Percentiles rank a stretch among this genome's conserved stretches.
Evolutionary conservation across 2,113 vertebrate genomes (phyloP).

Genomic region (Potamarius usumacintae): DNA sequence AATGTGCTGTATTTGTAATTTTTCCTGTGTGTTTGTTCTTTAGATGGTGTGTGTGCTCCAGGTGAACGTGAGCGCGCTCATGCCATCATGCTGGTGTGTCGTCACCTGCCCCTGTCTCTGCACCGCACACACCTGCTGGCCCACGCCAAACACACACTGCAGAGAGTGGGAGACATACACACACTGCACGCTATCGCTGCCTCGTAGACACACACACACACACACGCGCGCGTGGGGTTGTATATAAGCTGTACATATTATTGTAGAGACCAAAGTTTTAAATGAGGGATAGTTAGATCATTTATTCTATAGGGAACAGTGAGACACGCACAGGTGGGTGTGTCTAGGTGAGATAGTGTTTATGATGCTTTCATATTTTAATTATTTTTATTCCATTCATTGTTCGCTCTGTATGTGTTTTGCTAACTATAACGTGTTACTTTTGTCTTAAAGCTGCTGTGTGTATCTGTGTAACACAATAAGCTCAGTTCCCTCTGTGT

Average conservation of each 20-base stretch:
- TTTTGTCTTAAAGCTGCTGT: constrained; percentile 18
- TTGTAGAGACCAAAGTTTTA: not conserved
- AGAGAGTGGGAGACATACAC: constrained; percentile 92
- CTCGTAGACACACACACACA: constrained; percentile 70
- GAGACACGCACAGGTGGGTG: constrained; percentile 14
- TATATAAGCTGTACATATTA: constrained; percentile 17
- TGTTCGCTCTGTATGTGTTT: not conserved
- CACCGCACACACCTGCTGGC: constrained; percentile 90
- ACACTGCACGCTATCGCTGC: constrained; percentile 89
- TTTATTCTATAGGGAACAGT: not conserved
- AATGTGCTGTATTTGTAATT: not conserved
- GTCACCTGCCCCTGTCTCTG: constrained; percentile 92
- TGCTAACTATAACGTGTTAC: not conserved
- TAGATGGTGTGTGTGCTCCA: constrained; percentile 78
- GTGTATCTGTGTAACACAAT: not conserved
- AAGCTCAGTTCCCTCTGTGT: not conserved
- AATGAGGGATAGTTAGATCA: not conserved
- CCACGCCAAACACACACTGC: constrained; percentile 92
- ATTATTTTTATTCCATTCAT: not conserved
- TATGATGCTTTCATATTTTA: not conserved
- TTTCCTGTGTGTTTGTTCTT: constrained; percentile 48
- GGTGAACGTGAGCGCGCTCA: constrained; percentile 92
- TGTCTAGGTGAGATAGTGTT: not conserved
- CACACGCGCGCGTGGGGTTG: not conserved
- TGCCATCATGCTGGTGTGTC: constrained; percentile 92